Base-by-base conservation (phyloP, 2,888 invertebrate species). In the Eulithis prunata region DNA sequence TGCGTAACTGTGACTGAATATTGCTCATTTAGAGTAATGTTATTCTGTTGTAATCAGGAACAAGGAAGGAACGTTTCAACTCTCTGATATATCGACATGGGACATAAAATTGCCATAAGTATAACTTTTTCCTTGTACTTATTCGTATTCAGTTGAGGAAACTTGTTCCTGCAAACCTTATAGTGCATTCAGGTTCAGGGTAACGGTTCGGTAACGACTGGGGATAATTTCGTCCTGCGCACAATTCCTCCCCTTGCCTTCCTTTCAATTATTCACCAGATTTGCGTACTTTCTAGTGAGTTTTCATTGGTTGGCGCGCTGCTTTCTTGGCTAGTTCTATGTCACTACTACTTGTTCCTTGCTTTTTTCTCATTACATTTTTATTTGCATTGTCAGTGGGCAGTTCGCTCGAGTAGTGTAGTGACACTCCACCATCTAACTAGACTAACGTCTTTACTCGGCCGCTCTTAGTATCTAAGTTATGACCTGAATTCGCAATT, bases 141-240 rank as follows among this genome's bases (percentile, higher is more conserved):
- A 32, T 6, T 32, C 32, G 6, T 32, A 32, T 32, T 32, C 6
- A 6, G 32, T 41, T 41, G 8, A 41, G n/a, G 3, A 52, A 52
- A 52, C 1, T 36, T 2, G 8, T 11, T 11, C 14, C 28, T 51
- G 51, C 32, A 13, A 67, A 62, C 57, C 65, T 58, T 64, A 59
- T 32, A 61, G 10, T 60, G 56, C 49, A 57, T 60, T 36, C 52
- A 64, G 52, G 66, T 58, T 70, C 78, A 74, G 85, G 80, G 82
- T 86, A 86, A 82, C 75, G 85, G 78, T 78, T 84, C 77, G 74
- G 76, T 80, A 80, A 84, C 77, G 82, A 78, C 79, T 79, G 79
- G 71, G 69, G 78, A 83, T 86, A 85, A 85, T 82, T 86, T 77
- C 64, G 82, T 83, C 76, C 75, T 46, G 45, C 46, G 41, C 49